Evolutionary conservation across 2,888 invertebrate genomes (phyloP), one percentile per base, ranked within the genome.

Genomic region (Anthophora plumipes): DNA sequence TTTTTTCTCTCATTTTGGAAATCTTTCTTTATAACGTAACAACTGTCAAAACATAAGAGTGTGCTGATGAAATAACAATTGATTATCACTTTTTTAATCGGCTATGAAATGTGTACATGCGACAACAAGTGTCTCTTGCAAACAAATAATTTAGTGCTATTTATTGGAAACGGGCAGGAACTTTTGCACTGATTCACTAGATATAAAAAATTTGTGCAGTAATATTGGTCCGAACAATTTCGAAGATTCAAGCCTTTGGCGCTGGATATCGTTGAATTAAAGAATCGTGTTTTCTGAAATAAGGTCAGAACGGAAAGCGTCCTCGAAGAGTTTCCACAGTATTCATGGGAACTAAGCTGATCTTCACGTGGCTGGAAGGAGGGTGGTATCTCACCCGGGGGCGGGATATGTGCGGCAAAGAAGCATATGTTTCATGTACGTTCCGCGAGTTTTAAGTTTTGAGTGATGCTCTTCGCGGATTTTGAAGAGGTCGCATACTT

Each of bases 391-490:
- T 59, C 46, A 46, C 55, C 61, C 55, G 11, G 41, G 25, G 54
- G 52, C 41, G 77, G 66, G 68, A 77, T 85, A 67, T 66, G 59
- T n/a, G 50, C 48, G 39, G 66, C 57, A 60, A 55, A 59, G 61
- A 57, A 72, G 61, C 73, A 68, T 57, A 79, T 79, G 77, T 85
- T 87, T 83, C 82, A 43, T 79, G 82, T 82, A 69, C 68, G 74
- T 82, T 79, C 72, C 73, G 76, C 79, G 74, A 80, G 83, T 86
- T 88, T 87, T 71, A 80, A 87, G 80, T 85, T 83, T 83, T 81
- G 64, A 85, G 85, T 73, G 81, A 82, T 81, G 79, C 76, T 83
- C 66, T 31, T 59, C 59, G 75, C 68, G 72, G 70, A 72, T 67
- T 67, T 72, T 72, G n/a, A 82, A 78, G 82, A 72, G 75, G 71